Percentiles rank a stretch among this genome's conserved stretches.
These are phyloP conservation scores for Ranitomeya imitator DNA, from an alignment of 2,113 vertebrate genomes.

Conservation along the genomic window DNA sequence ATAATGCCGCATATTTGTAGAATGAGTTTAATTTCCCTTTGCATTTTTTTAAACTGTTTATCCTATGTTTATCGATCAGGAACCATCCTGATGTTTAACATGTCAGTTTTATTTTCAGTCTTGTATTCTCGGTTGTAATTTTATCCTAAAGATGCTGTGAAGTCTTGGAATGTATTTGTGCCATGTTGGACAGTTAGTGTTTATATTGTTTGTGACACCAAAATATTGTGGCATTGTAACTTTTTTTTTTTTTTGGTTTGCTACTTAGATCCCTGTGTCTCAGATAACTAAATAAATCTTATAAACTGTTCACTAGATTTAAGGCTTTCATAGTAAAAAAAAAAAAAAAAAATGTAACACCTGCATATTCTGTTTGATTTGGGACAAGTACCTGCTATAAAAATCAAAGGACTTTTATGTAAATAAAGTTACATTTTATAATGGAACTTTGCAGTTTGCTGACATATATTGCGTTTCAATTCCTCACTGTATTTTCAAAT, in stretches of 20 bases:
- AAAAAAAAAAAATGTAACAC: not conserved
- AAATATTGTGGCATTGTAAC: slow-evolving; percentile 53
- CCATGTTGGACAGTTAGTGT: slow-evolving; percentile 46
- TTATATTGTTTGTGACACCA: slow-evolving; percentile 44
- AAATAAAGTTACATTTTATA: not conserved
- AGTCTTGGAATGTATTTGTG: slow-evolving; percentile 50
- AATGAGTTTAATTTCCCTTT: not conserved
- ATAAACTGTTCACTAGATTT: not conserved
- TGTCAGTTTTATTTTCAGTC: slow-evolving; percentile 43
- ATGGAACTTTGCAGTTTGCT: not conserved
- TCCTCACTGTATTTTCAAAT: not conserved
- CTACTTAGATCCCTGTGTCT: slow-evolving; percentile 36
- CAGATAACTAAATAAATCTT: slow-evolving; percentile 51
- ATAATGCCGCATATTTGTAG: not conserved
- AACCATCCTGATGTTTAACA: not conserved
- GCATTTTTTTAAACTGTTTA: slow-evolving; percentile 6
- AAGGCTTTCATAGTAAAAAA: not conserved
- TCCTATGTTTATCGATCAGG: slow-evolving; percentile 17
- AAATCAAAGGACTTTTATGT: not conserved
- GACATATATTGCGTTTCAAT: not conserved
- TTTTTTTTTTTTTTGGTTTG: slow-evolving; percentile 24
- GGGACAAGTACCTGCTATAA: not conserved
- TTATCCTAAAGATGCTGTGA: slow-evolving; percentile 55
- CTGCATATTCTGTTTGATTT: not conserved
- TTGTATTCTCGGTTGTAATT: slow-evolving; percentile 36